These are phyloP conservation scores for Brachyalestes nurse DNA, from an alignment of 2,797 vertebrate genomes.

Conservation along the genomic window DNA sequence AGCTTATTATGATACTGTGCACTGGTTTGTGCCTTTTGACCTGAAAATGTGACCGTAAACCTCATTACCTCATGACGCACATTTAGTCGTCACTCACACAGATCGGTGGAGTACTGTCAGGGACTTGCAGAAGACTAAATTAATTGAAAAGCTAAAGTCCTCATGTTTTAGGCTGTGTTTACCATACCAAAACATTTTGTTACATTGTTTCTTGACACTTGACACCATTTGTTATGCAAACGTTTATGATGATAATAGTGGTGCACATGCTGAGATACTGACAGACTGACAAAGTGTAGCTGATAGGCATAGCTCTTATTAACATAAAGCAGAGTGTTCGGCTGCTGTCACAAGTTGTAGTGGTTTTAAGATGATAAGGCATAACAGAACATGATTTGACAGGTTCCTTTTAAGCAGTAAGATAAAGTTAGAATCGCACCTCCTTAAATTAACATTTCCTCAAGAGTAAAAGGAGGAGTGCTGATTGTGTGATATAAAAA, in stretches of 20 bases:
- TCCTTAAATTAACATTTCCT: constrained; percentile 9
- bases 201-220: not conserved
- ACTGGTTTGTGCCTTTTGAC: not conserved
- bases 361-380: constrained; percentile 8
- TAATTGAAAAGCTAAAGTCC: not conserved
- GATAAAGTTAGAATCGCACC: constrained; percentile 11
- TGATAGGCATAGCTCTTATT: not conserved
- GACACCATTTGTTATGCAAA: not conserved
- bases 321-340: not conserved
- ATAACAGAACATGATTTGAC: constrained; percentile 18
- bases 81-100: not conserved
- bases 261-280: not conserved
- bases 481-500: not conserved
- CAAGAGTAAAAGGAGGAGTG: not conserved
- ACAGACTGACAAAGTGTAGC: not conserved
- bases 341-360: constrained; percentile 13
- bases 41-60: not conserved
- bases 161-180: not conserved
- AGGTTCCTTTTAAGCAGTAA: constrained; percentile 22
- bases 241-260: not conserved
- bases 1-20: not conserved
- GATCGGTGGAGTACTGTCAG: not conserved
- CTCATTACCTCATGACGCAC: not conserved
- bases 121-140: not conserved
- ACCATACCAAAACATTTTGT: not conserved